Evolutionary conservation across 2,888 invertebrate genomes (phyloP).

Genomic region (Galerucella calmariensis): DNA sequence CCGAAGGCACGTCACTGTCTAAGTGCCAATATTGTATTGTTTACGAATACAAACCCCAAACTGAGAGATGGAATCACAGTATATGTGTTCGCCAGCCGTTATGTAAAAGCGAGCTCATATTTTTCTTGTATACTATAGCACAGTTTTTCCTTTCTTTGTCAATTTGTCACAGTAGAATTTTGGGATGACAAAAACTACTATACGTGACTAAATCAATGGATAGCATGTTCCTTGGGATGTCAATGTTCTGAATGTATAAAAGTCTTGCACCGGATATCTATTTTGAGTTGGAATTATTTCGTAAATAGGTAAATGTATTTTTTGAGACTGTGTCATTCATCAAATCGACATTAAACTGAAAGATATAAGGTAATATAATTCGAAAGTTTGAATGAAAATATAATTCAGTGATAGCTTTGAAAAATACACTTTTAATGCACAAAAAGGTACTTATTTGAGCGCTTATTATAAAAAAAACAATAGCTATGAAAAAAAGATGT

Average conservation of each 20-base stretch:
- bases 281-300: background rate
- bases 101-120: slow-evolving; percentile 19
- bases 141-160: slow-evolving; percentile 21
- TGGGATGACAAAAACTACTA: slow-evolving; percentile 14
- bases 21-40: slow-evolving; percentile 16
- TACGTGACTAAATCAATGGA: slow-evolving; percentile 18
- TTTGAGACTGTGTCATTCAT: background rate
- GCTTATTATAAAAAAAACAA: no score
- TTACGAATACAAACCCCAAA: slow-evolving; percentile 17
- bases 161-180: slow-evolving; percentile 31
- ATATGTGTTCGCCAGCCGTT: slow-evolving; percentile 17
- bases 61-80: slow-evolving; percentile 4
- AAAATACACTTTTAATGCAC: no score
- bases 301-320: background rate
- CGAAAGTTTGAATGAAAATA: no score
- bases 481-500: no score
- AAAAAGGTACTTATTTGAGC: no score
- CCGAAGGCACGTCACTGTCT: background rate
- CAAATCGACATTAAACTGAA: background rate
- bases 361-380: background rate
- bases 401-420: no score
- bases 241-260: background rate
- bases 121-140: slow-evolving; percentile 11
- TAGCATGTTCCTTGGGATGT: background rate
- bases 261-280: background rate